Evolutionary conservation across 2,888 invertebrate species (phyloP), one percentile per base, ranked within the genome.

Genomic region (Polydesmus complanatus): DNA sequence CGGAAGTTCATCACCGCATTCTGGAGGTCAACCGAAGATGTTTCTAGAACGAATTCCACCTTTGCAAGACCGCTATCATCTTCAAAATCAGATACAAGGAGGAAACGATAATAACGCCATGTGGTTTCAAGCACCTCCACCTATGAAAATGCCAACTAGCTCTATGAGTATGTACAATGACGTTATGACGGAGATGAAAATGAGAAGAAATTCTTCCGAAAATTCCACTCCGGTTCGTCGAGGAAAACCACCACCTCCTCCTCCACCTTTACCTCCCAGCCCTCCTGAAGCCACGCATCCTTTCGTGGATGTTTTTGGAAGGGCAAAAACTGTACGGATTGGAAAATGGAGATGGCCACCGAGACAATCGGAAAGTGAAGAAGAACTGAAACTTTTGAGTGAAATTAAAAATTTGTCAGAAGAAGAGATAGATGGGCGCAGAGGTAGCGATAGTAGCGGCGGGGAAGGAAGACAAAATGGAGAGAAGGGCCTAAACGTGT

Each of bases 331-430:
- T 0, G 93, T 95, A 0, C 79, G 94, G 27, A 94, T 96, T 60
- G 95, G 92, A 1, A 93, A 92, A 75, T 93, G 93, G 93, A 68
- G 77, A 64, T 95, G 95, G 95, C 95, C 96, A 5, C 94, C 94
- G 14, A 84, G 85, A 5, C 85, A 87, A 61, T 74, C 75, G n/a
- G 72, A 73, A 47, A 85, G 84, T 1, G 81, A 83, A 3, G 25
- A 27, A n/a, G n/a, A n/a, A n/a, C n/a, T n/a, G n/a, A n/a, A n/a
- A n/a, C n/a, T n/a, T n/a, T n/a, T n/a, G n/a, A n/a, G 22, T 52
- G 19, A 8, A 53, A 23, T 23, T 70, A 37, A 73, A 71, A 52
- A 91, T 91, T 5, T 37, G 14, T 5, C 37, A 37, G 37, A 8
- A 37, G 14, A 37, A 8, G 37, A 69, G 84, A 90, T 61, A 88